Base-by-base conservation (phyloP, 1,140 invertebrate genomes). In the Sycophila sp. region DNA sequence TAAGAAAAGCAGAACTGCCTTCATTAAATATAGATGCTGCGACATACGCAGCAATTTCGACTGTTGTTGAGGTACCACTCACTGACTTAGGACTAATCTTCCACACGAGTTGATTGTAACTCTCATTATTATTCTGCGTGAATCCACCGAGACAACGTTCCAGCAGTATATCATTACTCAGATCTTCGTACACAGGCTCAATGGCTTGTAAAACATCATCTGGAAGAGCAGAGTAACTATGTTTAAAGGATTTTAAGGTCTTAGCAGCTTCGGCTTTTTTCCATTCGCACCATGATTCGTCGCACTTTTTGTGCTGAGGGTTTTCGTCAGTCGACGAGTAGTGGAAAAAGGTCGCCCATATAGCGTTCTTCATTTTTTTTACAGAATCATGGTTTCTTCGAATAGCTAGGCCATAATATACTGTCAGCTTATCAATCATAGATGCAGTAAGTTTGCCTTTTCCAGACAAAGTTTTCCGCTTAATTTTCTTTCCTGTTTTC, bases 261-360 rank as follows among this genome's bases (percentile, higher is more conserved):
- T 72, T 59, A 45, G 64, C 63, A 62, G 59, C 68, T 58, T 53
- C 47, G 56, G 76, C 76, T 74, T 75, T 73, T 26, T 76, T 73
- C 74, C 75, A 83, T 34, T 72, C 70, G 58, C 80, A 81, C 78
- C 78, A 83, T 4, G 70, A 75, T 42, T 78, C 76, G 45, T 53
- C 69, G 19, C 75, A 77, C 42, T 73, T 47, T 17, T 65, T 2
- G 49, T 77, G 75, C 42, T 65, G 58, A 15, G 73, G 75, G 17
- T 77, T 75, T 51, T 65, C 55, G 36, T 79, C 67, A 2, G 72
- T 75, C 26, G 74, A 75, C 22, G 13, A 40, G 28, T 63, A 66
- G 53, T 75, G 70, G 22, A 62, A 66, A 34, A 59, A 76, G 17
- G 67, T 72, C 22, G 68, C 68, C 72, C 62, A 71, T n/a, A 73